Evolutionary conservation across 2,888 invertebrate genomes (phyloP).

Genomic region (Agrotis ipsilon): DNA sequence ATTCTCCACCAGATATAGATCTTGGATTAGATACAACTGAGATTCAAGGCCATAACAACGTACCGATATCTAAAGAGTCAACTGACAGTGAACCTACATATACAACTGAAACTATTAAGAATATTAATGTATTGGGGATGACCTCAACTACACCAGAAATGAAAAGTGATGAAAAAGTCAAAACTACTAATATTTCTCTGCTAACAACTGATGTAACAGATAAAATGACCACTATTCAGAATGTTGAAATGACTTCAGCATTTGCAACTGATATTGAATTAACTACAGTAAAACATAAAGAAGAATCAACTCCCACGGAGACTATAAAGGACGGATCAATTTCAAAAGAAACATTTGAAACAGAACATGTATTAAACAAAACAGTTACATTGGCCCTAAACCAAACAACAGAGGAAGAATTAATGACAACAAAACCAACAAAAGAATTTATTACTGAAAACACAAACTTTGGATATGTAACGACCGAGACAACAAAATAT

Average conservation of each 20-base stretch:
- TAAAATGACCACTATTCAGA: slow-evolving; percentile 15
- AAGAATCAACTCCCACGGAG: slow-evolving; percentile 1
- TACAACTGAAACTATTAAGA: slow-evolving; percentile 4
- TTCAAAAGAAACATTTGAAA: neutral
- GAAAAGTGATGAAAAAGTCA: neutral
- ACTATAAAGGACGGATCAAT: slow-evolving; percentile 1
- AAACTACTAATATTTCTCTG: neutral
- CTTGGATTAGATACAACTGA: neutral
- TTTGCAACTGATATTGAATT: neutral
- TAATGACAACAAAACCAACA: slow-evolving; percentile 11
- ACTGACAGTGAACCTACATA: neutral
- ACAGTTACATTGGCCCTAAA: neutral
- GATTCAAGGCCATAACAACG: neutral
- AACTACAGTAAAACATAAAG: slow-evolving; percentile 3
- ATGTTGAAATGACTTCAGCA: slow-evolving; percentile 9
- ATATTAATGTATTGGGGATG: neutral
- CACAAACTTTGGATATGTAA: slow-evolving; percentile 21
- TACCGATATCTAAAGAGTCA: neutral
- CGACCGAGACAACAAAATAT: slow-evolving; percentile 23
- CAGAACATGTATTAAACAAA: neutral
- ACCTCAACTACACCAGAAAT: neutral
- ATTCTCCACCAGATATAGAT: slow-evolving; percentile 6
- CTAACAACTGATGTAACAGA: neutral
- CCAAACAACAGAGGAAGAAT: neutral
- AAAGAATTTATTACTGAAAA: slow-evolving; percentile 14